Evolutionary conservation across 2,797 vertebrate genomes (phyloP), one percentile per base, ranked within the genome.

Genomic region (Pseudochromis fuscus): DNA sequence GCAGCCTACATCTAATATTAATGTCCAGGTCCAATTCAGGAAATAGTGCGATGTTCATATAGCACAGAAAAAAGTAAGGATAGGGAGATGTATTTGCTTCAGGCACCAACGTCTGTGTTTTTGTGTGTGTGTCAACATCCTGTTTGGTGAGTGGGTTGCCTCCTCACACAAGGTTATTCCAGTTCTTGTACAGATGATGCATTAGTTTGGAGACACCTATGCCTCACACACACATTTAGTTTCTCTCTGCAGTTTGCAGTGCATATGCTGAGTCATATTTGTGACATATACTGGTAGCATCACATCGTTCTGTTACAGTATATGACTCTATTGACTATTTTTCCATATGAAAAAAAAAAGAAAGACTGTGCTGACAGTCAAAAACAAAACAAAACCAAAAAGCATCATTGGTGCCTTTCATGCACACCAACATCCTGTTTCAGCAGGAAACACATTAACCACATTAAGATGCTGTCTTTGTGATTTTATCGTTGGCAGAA

Each of bases 401-500:
- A 21, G 25, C 59, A 60, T 65, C 19, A 37, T 12, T 19, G 12
- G 6, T 45, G 24, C 28, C 61, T 28, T 50, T 58, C 15, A 45
- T 63, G 30, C 67, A 62, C 24, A 33, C 40, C 64, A 16, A 52
- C 82, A 74, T 87, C 82, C 84, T 86, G 82, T 83, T 61, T 75
- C 52, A 77, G 67, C 83, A 86, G 81, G 79, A 87, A 79, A 72
- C 49, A 21, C 60, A 52, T 66, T 35, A 73, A 85, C 85, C 83
- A 66, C 85, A 86, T 76, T 23, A 75, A 73, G 65, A 70, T 28
- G 57, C 28, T 72, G 24, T 42, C 37, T 52, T 42, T 11, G 31
- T 55, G 38, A 53, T 30, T 58, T 56, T 23, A 33, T 67, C 51
- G 48, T 53, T 40, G 50, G 16, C 42, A 66, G 37, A 68, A 0